phyloP scores from a whole-genome alignment of 1,140 invertebrate genomes.

The Monomorium pharaonis region DNA sequence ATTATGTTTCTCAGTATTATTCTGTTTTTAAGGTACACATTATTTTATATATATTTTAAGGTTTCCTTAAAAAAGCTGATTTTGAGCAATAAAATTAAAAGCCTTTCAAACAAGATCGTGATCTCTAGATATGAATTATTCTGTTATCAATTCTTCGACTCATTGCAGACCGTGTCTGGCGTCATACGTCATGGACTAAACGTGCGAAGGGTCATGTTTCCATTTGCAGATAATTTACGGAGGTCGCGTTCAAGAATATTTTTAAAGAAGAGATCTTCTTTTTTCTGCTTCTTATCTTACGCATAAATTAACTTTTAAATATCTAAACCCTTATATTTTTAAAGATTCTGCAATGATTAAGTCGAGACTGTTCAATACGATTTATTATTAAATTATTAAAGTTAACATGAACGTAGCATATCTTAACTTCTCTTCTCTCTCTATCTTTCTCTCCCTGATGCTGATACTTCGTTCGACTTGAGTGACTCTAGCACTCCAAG shows the following conservation, averaged over 20 bases:
- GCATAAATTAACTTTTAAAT: not conserved
- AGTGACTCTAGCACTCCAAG: constrained; percentile 21
- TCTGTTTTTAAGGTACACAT: not conserved
- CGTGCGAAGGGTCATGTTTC: constrained; percentile 5
- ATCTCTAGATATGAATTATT: constrained; percentile 11
- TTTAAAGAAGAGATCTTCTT: not conserved
- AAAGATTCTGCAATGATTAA: not conserved
- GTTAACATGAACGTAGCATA: constrained; percentile 24
- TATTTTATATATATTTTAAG: not conserved
- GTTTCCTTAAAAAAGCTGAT: not conserved
- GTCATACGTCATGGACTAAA: not conserved
- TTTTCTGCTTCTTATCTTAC: not conserved
- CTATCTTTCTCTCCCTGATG: not conserved
- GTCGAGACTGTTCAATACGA: not conserved
- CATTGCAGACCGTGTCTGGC: not conserved
- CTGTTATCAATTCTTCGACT: constrained; percentile 39
- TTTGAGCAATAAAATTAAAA: not conserved
- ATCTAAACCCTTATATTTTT: not conserved
- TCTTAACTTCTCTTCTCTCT: not conserved
- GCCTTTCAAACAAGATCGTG: not conserved
- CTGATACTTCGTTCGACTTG: constrained; percentile 41
- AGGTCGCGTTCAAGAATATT: not conserved
- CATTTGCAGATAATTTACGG: constrained; percentile 33
- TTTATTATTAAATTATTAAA: constrained; percentile 8
- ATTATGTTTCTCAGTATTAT: not conserved